Evolutionary conservation across 2,888 invertebrate genomes (phyloP), one percentile per base, ranked within the genome.

Genomic region (Eurois occulta): DNA sequence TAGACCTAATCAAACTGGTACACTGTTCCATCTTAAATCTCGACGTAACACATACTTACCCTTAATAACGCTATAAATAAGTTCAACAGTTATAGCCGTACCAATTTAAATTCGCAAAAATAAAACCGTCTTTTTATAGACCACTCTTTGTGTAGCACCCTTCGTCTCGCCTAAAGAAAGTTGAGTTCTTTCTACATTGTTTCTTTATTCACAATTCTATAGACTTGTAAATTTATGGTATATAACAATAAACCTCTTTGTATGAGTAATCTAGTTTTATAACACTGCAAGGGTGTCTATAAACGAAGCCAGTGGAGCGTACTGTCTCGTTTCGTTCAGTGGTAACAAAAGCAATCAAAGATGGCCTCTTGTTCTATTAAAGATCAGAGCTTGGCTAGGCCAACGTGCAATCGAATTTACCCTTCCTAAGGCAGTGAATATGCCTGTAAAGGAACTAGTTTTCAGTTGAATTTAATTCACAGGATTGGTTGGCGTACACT

Each of bases 251-350:
- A 11, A n/a, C 13, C 24, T 38, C 18, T 65, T 80, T 72, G 38
- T 78, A 28, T 21, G 35, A 38, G 6, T 32, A 55, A 73, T 65
- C 80, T 80, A 78, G 80, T 80, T 80, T 5, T 6, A 35, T 43
- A 74, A n/a, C 7, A 78, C 16, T n/a, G 21, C 10, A 43, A 64
- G 52, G 52, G 72, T 52, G 72, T 35, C 72, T 79, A 35, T 41
- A 55, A 43, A 71, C 21, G 32, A 41, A 48, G 38, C 0, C 43
- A 24, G 46, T 73, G 55, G n/a, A 24, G 24, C 43, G 16, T 21
- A 21, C 28, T 41, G 41, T 41, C 41, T 41, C 41, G 35, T 35
- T 35, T 35, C 8, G 41, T 62, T 62, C 21, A 24, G 35, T 11
- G 28, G 21, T 7, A 11, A 35, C 21, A 24, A 35, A 35, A 35